Evolutionary conservation across 1,140 invertebrate genomes (phyloP), one percentile per base, ranked within the genome.

Genomic region (Probaryconus sp.): DNA sequence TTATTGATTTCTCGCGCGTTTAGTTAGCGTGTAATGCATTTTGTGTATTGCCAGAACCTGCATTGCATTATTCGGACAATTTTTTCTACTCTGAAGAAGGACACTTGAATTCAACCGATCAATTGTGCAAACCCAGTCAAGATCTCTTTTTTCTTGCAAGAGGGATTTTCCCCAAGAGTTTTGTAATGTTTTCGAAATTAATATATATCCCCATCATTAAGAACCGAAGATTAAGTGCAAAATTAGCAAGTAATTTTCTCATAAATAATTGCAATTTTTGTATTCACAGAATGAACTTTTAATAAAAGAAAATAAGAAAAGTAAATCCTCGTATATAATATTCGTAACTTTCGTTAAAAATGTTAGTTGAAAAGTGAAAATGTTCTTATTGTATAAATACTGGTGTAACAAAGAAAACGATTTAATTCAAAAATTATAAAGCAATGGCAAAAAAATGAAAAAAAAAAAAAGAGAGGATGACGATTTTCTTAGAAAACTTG

Each of bases 91-190:
- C 24, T 38, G 61, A 55, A 65, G 33, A 64, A 69, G 43, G 50
- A 71, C 28, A 26, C 14, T 47, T 10, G 37, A 60, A 68, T 26
- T 37, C 30, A 69, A 58, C 13, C 55, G 10, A 47, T 45, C 10
- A 37, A 35, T 78, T 76, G 67, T 60, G 75, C 26, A 76, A 79
- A 76, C 38, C 28, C 7, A 35, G 20, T 40, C 24, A 56, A 31
- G 17, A 60, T 61, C 38, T 20, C 51, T 51, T 37, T 24, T n/a
- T n/a, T n/a, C n/a, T n/a, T n/a, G n/a, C n/a, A n/a, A 3, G 48
- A 47, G 14, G 61, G 7, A 75, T 67, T 77, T 80, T 79, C 67
- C 60, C 51, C 67, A 20, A 28, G 3, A 33, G 38, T 77, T 71
- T 76, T 67, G 64, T 47, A 77, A 76, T 38, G 56, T n/a, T 14